These are phyloP conservation scores for Taphrorychus bicolor DNA, from an alignment of 2,888 invertebrate genomes.

Conservation along the genomic window DNA sequence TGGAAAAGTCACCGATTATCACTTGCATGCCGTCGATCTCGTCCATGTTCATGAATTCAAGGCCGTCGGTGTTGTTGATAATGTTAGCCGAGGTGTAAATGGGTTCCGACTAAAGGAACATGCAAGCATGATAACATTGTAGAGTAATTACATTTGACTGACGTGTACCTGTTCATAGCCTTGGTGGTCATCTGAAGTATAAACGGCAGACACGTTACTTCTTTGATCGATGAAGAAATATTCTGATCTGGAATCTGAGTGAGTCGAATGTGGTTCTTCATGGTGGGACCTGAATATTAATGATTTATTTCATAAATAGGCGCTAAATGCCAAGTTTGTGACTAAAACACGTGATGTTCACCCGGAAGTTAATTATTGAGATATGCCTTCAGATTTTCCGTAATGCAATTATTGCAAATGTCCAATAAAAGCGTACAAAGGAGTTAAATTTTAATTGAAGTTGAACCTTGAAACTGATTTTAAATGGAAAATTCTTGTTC, in stretches of 20 bases:
- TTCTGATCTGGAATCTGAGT: constrained; percentile 13
- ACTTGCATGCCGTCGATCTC: constrained; percentile 59
- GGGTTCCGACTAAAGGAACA: constrained; percentile 45
- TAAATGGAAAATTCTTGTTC: too few species aligned
- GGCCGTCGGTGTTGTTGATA: constrained; percentile 48
- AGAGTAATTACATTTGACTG: neutral
- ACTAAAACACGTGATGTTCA: too few species aligned
- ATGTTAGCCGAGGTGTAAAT: constrained; percentile 52
- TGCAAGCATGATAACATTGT: neutral
- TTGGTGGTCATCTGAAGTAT: constrained; percentile 27
- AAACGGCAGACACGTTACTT: constrained; percentile 30
- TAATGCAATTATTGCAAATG: too few species aligned
- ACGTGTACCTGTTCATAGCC: constrained; percentile 31
- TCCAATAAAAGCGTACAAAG: too few species aligned
- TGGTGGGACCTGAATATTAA: constrained; percentile 6
- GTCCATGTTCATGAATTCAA: constrained; percentile 63
- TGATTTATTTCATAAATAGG: too few species aligned
- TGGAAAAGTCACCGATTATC: constrained; percentile 55
- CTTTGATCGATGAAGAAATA: constrained; percentile 36
- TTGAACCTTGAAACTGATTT: too few species aligned
- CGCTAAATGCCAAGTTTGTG: too few species aligned
- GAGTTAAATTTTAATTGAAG: too few species aligned
- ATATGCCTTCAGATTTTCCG: too few species aligned
- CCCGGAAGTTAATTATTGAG: too few species aligned
- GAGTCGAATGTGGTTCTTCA: constrained; percentile 11